Base-by-base conservation (phyloP, 1,140 invertebrate species). In the Himalopsyche phryganea region DNA sequence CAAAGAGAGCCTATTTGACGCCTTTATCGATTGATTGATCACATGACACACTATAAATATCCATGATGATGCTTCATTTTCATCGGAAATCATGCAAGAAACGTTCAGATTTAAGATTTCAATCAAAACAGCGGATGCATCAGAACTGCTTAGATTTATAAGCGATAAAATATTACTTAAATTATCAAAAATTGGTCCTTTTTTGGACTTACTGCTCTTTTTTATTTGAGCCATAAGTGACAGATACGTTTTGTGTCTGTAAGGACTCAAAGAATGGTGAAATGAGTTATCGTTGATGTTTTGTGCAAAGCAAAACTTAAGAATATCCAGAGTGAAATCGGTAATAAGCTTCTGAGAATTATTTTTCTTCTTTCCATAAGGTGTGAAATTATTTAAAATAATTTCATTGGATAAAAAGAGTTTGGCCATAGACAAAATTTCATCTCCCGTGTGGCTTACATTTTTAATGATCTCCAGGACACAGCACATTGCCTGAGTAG, bases 361-460 rank as follows among this genome's bases (percentile, higher is more conserved):
- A 32, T 68, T 68, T 64, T 77, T 76, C 32, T 67, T 64, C 0
- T 57, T 60, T 59, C 75, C 65, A 14, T 80, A 61, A 18, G 78
- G 73, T 51, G 75, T 75, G 63, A 83, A 84, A 65, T 78, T 78
- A 63, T 80, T 72, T 2, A 85, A 61, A 42, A 85, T 61, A 52
- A 76, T 68, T 18, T 78, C 74, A 69, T 84, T 77, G 59, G 74
- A 77, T 13, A 82, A 77, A 47, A 38, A 57, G 41, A 44, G 42
- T 50, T 40, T 57, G 17, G 54, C 47, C 55, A 75, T 71, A 3
- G 72, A 59, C 46, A 64, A 66, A 46, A 74, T 60, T 46, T 74
- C 67, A 47, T 71, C 76, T 19, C 48, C 38, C 15, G 57, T 50
- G 52, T 70, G 65, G 61, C 69, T 32, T 13, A 75, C 19, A 66